Evolutionary conservation across 2,113 vertebrate species (phyloP).

Genomic region (Silurus glanis): DNA sequence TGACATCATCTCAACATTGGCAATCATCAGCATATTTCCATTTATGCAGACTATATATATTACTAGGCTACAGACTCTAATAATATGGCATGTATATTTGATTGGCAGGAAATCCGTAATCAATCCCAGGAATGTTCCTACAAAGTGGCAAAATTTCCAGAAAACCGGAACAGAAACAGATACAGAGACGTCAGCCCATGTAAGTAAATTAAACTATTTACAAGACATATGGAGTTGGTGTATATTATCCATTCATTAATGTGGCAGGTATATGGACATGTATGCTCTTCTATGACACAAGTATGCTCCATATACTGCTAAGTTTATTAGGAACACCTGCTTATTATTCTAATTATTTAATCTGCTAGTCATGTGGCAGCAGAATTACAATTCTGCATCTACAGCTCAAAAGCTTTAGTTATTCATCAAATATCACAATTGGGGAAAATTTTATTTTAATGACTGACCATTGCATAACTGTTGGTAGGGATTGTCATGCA

Average conservation of each 20-base stretch:
- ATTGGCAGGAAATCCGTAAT: constrained; percentile 88
- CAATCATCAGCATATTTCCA: background rate
- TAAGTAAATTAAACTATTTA: constrained; percentile 72
- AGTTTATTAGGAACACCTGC: background rate
- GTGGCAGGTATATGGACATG: background rate
- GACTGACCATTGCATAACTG: background rate
- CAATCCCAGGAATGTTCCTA: constrained; percentile 88
- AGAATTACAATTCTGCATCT: background rate
- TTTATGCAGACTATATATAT: background rate
- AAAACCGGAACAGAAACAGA: constrained; percentile 93
- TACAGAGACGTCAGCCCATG: constrained; percentile 99
- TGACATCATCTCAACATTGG: background rate
- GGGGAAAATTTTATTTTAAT: background rate
- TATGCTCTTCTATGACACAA: background rate
- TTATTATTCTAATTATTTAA: background rate
- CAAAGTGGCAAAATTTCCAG: constrained; percentile 90
- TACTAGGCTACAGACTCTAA: background rate
- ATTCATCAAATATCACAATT: background rate
- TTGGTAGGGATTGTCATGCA: background rate
- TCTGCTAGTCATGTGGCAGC: background rate
- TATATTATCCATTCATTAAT: background rate
- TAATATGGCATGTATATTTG: constrained; percentile 19
- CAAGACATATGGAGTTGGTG: background rate
- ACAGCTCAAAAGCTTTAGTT: background rate
- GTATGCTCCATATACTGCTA: background rate